These are phyloP conservation scores for Sinocyclocheilus anophthalmus DNA, from an alignment of 2,113 vertebrate species.

Conservation along the genomic window DNA sequence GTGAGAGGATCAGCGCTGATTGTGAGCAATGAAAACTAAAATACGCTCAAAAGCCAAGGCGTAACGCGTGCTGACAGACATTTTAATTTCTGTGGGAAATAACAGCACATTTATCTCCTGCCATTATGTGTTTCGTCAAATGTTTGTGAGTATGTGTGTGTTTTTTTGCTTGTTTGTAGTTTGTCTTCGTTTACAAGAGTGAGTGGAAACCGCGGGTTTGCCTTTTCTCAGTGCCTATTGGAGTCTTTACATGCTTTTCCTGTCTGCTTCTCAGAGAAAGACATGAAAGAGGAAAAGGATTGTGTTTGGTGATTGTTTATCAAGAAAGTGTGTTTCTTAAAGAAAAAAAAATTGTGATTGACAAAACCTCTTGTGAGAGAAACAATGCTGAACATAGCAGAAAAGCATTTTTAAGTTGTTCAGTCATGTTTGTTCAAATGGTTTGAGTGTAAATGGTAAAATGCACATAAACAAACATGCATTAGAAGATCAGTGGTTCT, in stretches of 20 bases:
- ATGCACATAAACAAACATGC: no score
- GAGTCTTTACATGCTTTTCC: slow-evolving; percentile 8
- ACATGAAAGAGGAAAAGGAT: slow-evolving; percentile 40
- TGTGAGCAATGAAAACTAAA: slow-evolving; percentile 41
- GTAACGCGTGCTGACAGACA: background rate
- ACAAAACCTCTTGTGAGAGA: background rate
- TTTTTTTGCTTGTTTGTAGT: background rate
- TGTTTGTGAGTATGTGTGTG: background rate
- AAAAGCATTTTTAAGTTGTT: background rate
- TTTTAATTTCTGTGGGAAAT: slow-evolving; percentile 28
- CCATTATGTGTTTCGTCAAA: background rate
- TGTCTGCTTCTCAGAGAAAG: slow-evolving; percentile 34
- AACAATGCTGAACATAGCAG: background rate
- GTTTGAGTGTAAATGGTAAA: background rate
- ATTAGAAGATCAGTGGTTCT: background rate
- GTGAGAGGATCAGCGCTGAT: slow-evolving; percentile 29
- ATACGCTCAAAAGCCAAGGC: background rate
- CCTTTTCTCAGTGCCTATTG: slow-evolving; percentile 69
- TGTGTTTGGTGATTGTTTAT: slow-evolving; percentile 21
- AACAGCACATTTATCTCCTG: background rate
- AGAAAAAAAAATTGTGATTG: background rate
- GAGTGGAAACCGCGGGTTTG: slow-evolving; percentile 66
- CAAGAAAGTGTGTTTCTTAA: background rate
- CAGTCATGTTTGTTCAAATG: background rate
- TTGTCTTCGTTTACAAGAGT: background rate